phyloP scores from a whole-genome alignment of 2,888 invertebrate species.

The Pachliopta kotzebuea region DNA sequence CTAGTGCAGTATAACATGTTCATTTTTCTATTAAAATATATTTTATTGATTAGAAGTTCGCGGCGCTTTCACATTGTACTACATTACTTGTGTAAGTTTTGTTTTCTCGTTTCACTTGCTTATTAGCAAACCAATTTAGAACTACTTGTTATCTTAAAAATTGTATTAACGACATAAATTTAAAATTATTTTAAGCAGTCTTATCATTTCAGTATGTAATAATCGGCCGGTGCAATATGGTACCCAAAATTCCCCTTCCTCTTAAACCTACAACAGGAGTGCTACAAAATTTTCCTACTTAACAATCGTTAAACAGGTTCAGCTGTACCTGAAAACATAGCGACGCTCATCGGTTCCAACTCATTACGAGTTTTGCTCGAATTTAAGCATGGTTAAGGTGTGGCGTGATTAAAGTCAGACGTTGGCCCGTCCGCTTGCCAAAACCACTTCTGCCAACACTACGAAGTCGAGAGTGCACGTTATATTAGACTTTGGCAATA shows the following conservation, averaged over 20 bases:
- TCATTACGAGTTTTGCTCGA: constrained; percentile 66
- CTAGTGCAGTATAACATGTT: constrained; percentile 41
- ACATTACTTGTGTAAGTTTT: too few species aligned
- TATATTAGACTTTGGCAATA: constrained; percentile 65
- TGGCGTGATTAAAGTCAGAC: constrained; percentile 66
- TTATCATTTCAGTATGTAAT: too few species aligned
- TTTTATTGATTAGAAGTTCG: background rate
- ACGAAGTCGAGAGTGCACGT: constrained; percentile 42
- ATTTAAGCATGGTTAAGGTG: constrained; percentile 63
- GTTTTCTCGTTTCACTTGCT: background rate
- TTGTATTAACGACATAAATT: background rate
- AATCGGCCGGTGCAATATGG: too few species aligned
- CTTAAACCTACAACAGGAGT: too few species aligned
- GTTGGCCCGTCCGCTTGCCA: constrained; percentile 65
- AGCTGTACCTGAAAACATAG: constrained; percentile 39
- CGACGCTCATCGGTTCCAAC: constrained; percentile 59
- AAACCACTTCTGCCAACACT: constrained; percentile 65
- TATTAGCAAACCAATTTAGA: background rate
- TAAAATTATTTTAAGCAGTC: background rate
- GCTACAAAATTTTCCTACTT: constrained; percentile 6
- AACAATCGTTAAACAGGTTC: constrained; percentile 24
- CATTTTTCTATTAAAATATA: constrained; percentile 22
- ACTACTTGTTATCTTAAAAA: background rate
- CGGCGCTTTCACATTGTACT: background rate
- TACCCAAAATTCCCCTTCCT: too few species aligned